A percentile compares a stretch with the other conserved stretches of the same genome.
Conservation (phyloP, 2,888 invertebrate species). For the Andrena bicolor region DNA sequence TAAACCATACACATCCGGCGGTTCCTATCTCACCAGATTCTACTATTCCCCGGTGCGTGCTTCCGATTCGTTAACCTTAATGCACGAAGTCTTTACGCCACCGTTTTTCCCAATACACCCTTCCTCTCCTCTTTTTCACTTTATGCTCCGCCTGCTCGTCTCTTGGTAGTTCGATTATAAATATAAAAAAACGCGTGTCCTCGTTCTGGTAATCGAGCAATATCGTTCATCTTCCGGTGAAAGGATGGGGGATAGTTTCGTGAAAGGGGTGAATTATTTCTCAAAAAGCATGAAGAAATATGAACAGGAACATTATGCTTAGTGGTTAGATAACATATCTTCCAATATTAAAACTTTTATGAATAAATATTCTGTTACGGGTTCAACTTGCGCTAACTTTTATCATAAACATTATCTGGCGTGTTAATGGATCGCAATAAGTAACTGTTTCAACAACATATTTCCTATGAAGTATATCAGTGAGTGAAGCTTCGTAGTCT, state of each 20-base stretch:
- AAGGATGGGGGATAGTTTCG: background rate
- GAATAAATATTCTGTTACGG: background rate
- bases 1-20: conserved; percentile 72
- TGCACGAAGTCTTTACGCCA: conserved; percentile 69
- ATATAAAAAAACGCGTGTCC: conserved; percentile 45
- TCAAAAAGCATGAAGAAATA: background rate
- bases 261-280: background rate
- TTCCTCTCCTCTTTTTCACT: background rate
- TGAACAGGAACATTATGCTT: conserved; percentile 9
- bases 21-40: conserved; percentile 65
- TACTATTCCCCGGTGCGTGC: conserved; percentile 68
- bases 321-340: background rate
- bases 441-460: conserved; percentile 1
- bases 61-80: conserved; percentile 77
- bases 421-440: conserved; percentile 3
- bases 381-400: background rate
- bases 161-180: conserved; percentile 44
- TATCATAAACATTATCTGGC: conserved; percentile 1
- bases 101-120: conserved; percentile 48
- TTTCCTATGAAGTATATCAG: conserved; percentile 6
- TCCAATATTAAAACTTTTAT: conserved; percentile 5
- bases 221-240: background rate
- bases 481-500: background rate
- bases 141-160: background rate
- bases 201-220: conserved; percentile 7